Conservation (phyloP, 2,797 vertebrate species). For the Chelonia mydas region DNA sequence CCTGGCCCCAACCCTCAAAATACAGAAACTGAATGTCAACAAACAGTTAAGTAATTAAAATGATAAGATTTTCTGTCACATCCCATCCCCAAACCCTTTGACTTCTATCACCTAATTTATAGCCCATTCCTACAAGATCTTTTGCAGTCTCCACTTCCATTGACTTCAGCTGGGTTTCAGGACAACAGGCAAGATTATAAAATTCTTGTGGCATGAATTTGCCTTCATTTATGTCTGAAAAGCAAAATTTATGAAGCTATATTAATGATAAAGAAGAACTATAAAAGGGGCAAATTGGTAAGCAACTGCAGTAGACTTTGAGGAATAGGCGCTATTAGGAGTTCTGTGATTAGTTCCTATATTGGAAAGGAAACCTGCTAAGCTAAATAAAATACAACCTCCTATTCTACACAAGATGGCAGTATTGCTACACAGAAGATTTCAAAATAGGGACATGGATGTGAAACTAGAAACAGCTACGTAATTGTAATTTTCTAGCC, state of each 20-base stretch:
- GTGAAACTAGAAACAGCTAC: too few relatives aligned
- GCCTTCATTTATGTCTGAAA: not conserved
- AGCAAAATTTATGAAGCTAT: not conserved
- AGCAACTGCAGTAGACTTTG: not conserved
- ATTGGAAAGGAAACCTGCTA: not conserved
- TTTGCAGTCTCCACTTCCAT: not conserved
- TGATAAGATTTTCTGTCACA: not conserved
- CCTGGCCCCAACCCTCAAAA: not conserved
- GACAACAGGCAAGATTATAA: not conserved
- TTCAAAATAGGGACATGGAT: not conserved
- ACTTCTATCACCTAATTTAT: not conserved
- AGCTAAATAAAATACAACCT: not conserved
- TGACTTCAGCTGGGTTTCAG: not conserved
- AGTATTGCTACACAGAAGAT: not conserved
- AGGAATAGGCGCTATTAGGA: not conserved
- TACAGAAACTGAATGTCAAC: not conserved
- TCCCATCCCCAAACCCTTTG: not conserved
- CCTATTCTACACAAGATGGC: constrained; percentile 21
- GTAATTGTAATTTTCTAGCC: not conserved
- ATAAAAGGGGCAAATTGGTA: not conserved
- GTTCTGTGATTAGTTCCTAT: not conserved
- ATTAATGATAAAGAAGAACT: not conserved
- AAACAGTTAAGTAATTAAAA: rapidly evolving
- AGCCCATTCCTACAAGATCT: not conserved
- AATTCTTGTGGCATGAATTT: not conserved